phyloP scores from a whole-genome alignment of 2,113 vertebrate species.

The Pseudopodoces humilis region DNA sequence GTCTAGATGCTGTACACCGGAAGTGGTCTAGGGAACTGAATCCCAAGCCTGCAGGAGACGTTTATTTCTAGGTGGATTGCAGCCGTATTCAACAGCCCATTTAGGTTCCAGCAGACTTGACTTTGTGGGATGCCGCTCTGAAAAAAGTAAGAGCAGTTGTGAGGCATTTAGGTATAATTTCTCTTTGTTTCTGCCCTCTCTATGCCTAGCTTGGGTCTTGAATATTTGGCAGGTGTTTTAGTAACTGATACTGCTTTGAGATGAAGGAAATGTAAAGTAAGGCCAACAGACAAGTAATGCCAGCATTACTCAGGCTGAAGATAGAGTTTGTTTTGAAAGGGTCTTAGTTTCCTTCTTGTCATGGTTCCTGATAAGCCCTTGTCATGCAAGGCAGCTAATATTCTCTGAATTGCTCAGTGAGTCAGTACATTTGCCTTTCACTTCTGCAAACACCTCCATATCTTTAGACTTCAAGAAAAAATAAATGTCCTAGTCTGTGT shows the following conservation, averaged over 20 bases:
- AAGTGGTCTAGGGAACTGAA: neutral
- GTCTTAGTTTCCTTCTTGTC: neutral
- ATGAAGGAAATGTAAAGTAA: neutral
- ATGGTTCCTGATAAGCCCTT: neutral
- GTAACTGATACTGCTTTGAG: neutral
- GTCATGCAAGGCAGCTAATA: neutral
- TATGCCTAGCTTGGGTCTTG: neutral
- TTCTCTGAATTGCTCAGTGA: neutral
- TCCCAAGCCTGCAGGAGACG: neutral
- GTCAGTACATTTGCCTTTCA: neutral
- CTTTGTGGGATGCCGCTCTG: neutral
- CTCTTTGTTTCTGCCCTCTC: neutral
- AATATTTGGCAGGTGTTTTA: neutral
- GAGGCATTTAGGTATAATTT: neutral
- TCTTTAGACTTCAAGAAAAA: neutral
- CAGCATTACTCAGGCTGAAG: neutral
- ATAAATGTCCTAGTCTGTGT: neutral
- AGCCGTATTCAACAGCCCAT: neutral
- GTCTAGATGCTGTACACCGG: neutral
- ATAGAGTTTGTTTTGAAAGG: neutral
- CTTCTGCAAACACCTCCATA: neutral
- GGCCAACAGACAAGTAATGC: neutral
- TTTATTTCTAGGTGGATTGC: neutral
- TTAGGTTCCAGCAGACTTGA: neutral
- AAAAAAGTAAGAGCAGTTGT: neutral